Evolutionary conservation across 2,113 vertebrate species (phyloP).

Genomic region (Phyllostomus hastatus): DNA sequence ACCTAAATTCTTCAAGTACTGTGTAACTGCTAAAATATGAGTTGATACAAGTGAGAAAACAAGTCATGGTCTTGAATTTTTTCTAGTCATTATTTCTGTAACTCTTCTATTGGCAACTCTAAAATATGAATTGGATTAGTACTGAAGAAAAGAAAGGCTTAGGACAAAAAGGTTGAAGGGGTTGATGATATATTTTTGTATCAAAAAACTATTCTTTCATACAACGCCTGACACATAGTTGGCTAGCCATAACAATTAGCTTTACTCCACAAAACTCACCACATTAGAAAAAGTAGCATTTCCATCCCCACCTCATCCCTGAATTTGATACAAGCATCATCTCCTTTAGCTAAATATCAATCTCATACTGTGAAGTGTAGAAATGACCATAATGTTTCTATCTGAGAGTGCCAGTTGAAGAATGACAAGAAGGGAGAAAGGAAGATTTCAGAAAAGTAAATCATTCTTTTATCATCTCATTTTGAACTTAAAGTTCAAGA

Average conservation of each 20-base stretch:
- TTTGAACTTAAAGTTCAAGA: background rate
- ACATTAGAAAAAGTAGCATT: background rate
- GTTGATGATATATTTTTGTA: background rate
- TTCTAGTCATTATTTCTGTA: background rate
- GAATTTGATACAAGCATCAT: background rate
- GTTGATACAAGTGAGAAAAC: background rate
- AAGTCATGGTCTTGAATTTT: background rate
- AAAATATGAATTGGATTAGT: background rate
- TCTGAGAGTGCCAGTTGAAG: background rate
- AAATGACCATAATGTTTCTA: background rate
- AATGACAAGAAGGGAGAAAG: background rate
- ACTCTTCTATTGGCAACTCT: background rate
- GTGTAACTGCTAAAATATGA: background rate
- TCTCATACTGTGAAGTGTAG: background rate
- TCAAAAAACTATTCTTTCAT: background rate
- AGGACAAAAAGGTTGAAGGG: background rate
- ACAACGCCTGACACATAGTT: background rate
- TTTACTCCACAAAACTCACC: background rate
- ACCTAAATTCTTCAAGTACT: background rate
- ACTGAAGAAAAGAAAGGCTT: background rate
- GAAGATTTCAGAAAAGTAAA: background rate
- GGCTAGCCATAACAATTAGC: background rate
- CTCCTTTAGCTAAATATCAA: background rate
- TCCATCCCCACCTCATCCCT: background rate
- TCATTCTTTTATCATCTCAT: background rate